These are phyloP conservation scores for Aulostomus chinensis DNA, from an alignment of 2,797 vertebrate species.

Conservation along the genomic window DNA sequence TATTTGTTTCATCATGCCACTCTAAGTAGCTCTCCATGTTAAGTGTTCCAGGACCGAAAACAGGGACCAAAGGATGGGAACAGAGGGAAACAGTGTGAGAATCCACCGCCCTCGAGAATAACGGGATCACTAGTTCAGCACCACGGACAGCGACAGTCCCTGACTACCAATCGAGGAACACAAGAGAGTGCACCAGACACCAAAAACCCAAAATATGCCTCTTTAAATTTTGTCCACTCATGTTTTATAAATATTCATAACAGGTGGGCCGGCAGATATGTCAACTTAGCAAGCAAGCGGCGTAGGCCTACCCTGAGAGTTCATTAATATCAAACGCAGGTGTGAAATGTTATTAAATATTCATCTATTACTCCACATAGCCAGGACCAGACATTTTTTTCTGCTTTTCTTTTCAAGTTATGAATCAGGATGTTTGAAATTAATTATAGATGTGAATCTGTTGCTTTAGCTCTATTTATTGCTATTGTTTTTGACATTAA, in stretches of 20 bases:
- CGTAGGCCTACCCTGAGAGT: slow-evolving; percentile 37
- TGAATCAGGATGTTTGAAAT: slow-evolving; percentile 25
- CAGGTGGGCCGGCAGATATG: slow-evolving; percentile 47
- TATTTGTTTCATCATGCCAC: not conserved
- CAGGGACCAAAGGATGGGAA: slow-evolving; percentile 6
- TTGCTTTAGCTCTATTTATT: slow-evolving; percentile 3
- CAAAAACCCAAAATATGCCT: slow-evolving; percentile 38
- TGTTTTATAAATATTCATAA: slow-evolving; percentile 60
- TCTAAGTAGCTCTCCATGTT: slow-evolving; percentile 3
- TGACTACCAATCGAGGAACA: slow-evolving; percentile 18
- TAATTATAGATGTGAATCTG: slow-evolving; percentile 23
- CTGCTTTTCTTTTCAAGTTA: slow-evolving; percentile 41
- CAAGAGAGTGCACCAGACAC: not conserved
- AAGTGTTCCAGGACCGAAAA: slow-evolving; percentile 9
- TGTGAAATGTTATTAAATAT: slow-evolving; percentile 52
- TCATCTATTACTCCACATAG: slow-evolving; percentile 30
- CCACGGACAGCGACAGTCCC: slow-evolving; percentile 61
- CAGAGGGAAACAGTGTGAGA: not conserved
- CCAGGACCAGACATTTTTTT: slow-evolving; percentile 7
- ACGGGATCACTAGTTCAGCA: slow-evolving; percentile 54
- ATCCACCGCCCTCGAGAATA: not conserved
- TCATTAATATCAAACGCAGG: slow-evolving; percentile 62
- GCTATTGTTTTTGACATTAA: slow-evolving; percentile 14
- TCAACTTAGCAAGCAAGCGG: slow-evolving; percentile 38
- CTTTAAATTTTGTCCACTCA: slow-evolving; percentile 52